phyloP scores from a whole-genome alignment of 2,797 vertebrate species.

The Etheostoma nigrum region DNA sequence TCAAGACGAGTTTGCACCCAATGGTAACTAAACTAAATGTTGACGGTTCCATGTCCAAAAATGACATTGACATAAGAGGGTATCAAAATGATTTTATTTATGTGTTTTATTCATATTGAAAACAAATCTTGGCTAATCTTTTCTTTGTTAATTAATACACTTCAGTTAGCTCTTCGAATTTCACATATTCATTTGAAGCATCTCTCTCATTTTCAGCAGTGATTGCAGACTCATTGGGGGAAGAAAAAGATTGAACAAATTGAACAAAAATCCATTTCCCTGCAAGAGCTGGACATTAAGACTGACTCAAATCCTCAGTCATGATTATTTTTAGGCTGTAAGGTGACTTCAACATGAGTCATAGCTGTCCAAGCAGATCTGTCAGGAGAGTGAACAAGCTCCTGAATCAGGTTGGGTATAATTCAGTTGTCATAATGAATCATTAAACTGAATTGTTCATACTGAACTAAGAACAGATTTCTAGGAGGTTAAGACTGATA shows the following conservation, averaged over 20 bases:
- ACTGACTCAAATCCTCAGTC: constrained; percentile 37
- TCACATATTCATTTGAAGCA: background rate
- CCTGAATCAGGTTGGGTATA: constrained; percentile 32
- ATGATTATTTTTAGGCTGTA: constrained; percentile 63
- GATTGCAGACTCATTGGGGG: background rate
- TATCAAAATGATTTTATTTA: background rate
- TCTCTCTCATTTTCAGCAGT: constrained; percentile 7
- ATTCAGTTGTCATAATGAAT: constrained; percentile 49
- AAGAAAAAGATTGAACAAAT: background rate
- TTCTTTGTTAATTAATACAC: background rate
- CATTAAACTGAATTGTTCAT: constrained; percentile 42
- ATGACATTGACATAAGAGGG: background rate
- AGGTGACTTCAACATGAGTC: constrained; percentile 64
- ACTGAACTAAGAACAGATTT: constrained; percentile 34
- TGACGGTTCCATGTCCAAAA: background rate
- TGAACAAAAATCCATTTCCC: constrained; percentile 36
- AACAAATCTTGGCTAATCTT: background rate
- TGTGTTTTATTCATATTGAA: background rate
- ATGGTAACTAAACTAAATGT: background rate
- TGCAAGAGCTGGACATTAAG: constrained; percentile 49
- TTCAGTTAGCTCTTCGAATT: background rate
- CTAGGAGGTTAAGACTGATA: constrained; percentile 19
- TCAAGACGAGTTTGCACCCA: too few relatives aligned
- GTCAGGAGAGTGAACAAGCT: constrained; percentile 53
- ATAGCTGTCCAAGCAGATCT: constrained; percentile 62